A percentile compares a stretch with the other conserved stretches of the same genome.
phyloP scores from a whole-genome alignment of 2,888 invertebrate genomes.

The Drosophila stalkeri region DNA sequence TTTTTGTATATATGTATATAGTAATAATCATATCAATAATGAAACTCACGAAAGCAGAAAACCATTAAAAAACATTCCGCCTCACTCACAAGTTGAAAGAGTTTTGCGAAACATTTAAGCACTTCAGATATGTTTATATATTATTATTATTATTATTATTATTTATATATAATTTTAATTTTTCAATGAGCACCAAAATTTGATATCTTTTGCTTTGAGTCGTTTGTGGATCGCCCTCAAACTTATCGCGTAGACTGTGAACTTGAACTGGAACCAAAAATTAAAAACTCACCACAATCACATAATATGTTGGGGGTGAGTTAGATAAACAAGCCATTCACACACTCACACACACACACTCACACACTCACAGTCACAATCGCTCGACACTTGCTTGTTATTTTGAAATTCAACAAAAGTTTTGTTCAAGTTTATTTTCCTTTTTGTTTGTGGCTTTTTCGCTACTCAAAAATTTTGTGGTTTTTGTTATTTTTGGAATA shows the following conservation, averaged over 20 bases:
- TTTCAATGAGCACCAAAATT: not conserved
- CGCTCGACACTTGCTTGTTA: constrained; percentile 16
- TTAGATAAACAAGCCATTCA: constrained; percentile 41
- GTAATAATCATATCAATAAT: constrained; percentile 8
- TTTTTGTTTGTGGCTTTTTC: constrained; percentile 23
- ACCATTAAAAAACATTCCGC: constrained; percentile 13
- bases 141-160: no score
- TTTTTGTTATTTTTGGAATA: constrained; percentile 1
- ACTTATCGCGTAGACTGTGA: constrained; percentile 40
- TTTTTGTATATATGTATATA: not conserved
- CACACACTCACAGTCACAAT: not conserved
- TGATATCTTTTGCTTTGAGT: constrained; percentile 13
- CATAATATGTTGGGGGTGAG: constrained; percentile 46
- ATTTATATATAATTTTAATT: no score
- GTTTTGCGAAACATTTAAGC: constrained; percentile 8
- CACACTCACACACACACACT: not conserved
- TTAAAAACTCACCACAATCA: constrained; percentile 45
- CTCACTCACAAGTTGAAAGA: constrained; percentile 18
- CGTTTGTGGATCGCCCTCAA: constrained; percentile 21
- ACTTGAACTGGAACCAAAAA: constrained; percentile 40
- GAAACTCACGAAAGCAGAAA: constrained; percentile 19
- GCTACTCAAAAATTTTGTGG: constrained; percentile 3
- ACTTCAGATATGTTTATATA: not conserved
- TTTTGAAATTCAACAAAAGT: constrained; percentile 52
- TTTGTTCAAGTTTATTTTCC: constrained; percentile 13